Conservation (phyloP, 1,140 invertebrate species). For the Drosophila pandora region DNA sequence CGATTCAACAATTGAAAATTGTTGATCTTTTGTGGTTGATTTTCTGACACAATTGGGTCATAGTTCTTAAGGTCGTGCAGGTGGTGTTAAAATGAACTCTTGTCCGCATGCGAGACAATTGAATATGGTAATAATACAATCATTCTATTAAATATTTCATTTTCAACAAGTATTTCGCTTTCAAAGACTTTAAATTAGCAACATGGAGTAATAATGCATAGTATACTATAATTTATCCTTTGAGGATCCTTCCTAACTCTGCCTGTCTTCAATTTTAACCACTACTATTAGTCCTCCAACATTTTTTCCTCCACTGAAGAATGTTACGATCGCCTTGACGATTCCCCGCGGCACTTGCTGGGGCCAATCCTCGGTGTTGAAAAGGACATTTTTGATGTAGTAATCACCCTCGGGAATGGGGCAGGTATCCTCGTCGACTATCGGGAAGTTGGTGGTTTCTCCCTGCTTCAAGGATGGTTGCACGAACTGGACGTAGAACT, state of each 20-base stretch:
- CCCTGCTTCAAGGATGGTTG: conserved; percentile 65
- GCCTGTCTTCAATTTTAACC: conserved; percentile 62
- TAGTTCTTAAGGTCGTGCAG: conserved; percentile 46
- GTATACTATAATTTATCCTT: background rate
- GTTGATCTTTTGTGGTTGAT: conserved; percentile 35
- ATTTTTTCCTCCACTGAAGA: conserved; percentile 58
- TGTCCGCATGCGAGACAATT: background rate
- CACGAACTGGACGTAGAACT: conserved; percentile 75
- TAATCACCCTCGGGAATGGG: conserved; percentile 69
- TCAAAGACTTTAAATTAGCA: conserved; percentile 25
- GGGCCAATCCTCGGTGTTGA: conserved; percentile 74
- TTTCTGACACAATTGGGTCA: conserved; percentile 42
- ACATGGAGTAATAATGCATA: background rate
- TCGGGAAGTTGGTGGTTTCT: conserved; percentile 69
- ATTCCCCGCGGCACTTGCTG: conserved; percentile 73
- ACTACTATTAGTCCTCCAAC: conserved; percentile 66
- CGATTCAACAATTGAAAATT: conserved; percentile 34
- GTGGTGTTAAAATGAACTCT: conserved; percentile 15
- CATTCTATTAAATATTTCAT: background rate
- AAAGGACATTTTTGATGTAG: conserved; percentile 62
- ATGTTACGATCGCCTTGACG: conserved; percentile 71
- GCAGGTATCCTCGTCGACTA: conserved; percentile 66
- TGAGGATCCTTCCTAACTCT: conserved; percentile 29
- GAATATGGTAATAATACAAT: background rate
- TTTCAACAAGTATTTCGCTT: conserved; percentile 8